These are phyloP conservation scores for Mormyrus hasselquistii DNA, from an alignment of 2,797 vertebrate genomes.

Conservation along the genomic window DNA sequence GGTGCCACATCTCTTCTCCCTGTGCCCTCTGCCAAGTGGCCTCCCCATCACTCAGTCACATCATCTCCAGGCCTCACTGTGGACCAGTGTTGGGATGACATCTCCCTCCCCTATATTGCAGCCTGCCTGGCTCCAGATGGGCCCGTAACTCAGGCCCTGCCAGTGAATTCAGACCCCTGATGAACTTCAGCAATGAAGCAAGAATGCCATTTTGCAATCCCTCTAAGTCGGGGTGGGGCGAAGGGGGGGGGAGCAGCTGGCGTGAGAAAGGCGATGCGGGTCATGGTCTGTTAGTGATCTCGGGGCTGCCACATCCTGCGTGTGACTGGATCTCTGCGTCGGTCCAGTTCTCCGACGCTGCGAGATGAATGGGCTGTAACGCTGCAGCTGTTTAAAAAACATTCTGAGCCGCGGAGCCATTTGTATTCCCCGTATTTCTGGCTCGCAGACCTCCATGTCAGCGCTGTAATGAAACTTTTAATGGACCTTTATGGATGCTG, in stretches of 20 bases:
- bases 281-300: neutral
- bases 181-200: neutral
- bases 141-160: neutral
- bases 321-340: neutral
- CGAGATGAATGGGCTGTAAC: neutral
- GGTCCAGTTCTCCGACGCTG: neutral
- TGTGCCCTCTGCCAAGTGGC: neutral
- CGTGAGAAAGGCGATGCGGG: neutral
- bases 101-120: neutral
- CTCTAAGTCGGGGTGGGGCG: neutral
- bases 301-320: neutral
- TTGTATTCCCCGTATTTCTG: slow-evolving; percentile 9
- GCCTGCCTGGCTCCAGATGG: neutral
- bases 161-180: neutral
- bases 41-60: neutral
- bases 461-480: slow-evolving; percentile 17
- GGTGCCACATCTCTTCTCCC: neutral
- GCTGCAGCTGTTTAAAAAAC: slow-evolving; percentile 10
- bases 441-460: slow-evolving; percentile 10
- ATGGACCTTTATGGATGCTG: slow-evolving; percentile 22
- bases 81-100: neutral
- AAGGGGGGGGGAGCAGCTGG: neutral
- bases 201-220: neutral
- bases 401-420: neutral
- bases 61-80: neutral